Conservation (phyloP, 2,797 vertebrate species). For the Sebastes ruberrimus region DNA sequence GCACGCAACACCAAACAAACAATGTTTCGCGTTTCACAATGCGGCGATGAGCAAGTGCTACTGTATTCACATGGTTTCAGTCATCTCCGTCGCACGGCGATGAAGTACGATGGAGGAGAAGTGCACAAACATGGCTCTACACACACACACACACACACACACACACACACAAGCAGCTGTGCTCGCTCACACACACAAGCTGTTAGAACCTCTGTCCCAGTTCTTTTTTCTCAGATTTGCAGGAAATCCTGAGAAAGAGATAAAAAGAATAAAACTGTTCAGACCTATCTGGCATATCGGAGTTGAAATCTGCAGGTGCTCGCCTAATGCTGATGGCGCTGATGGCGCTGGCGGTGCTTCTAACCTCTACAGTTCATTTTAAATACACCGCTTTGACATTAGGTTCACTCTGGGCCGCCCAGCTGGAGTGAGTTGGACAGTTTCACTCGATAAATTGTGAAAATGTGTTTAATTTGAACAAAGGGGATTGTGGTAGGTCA, state of each 20-base stretch:
- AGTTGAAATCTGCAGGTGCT: constrained; percentile 64
- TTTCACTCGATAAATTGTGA: not conserved
- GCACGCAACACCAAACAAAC: not conserved
- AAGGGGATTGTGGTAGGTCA: not conserved
- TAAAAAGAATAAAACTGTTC: constrained; percentile 47
- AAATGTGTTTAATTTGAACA: constrained; percentile 7
- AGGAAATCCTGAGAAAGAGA: constrained; percentile 69
- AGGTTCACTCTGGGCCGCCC: not conserved
- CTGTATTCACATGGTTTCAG: constrained; percentile 18
- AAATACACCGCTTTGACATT: constrained; percentile 25
- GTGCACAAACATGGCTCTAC: constrained; percentile 18
- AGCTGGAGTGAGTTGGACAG: constrained; percentile 11
- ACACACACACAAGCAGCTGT: constrained; percentile 3
- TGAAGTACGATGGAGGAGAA: not conserved
- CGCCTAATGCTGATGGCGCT: not conserved
- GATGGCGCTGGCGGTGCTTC: constrained; percentile 5
- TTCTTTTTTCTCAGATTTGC: constrained; percentile 65
- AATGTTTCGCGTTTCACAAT: constrained; percentile 18
- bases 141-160: not conserved
- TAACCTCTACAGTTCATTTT: constrained; percentile 55
- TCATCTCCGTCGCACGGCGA: not conserved
- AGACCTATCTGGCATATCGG: constrained; percentile 22
- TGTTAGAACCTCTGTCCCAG: constrained; percentile 43
- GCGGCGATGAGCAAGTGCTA: not conserved
- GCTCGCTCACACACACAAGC: constrained; percentile 1